phyloP scores from a whole-genome alignment of 2,888 invertebrate genomes.

The Drosophila affinis region DNA sequence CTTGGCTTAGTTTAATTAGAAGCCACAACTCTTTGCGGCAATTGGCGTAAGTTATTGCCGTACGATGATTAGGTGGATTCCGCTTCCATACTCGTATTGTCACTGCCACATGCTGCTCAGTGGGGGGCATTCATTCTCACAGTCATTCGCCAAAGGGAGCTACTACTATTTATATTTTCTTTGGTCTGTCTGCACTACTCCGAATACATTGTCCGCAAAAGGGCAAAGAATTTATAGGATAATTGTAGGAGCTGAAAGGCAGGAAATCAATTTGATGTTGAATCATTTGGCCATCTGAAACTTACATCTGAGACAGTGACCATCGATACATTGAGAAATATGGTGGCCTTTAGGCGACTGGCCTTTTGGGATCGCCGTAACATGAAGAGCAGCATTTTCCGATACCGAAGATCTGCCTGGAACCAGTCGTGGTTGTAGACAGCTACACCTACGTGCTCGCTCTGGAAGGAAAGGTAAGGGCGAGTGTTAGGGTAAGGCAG shows the following conservation, averaged over 20 bases:
- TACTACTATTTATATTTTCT: no score
- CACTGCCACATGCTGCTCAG: slow-evolving; percentile 55
- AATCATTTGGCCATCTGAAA: neutral
- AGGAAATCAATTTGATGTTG: neutral
- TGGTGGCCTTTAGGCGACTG: slow-evolving; percentile 71
- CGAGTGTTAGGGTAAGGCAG: neutral
- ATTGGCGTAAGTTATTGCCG: slow-evolving; percentile 72
- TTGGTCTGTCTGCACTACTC: slow-evolving; percentile 41
- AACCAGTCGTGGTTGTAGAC: slow-evolving; percentile 80
- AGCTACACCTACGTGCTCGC: slow-evolving; percentile 70
- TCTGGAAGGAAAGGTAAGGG: slow-evolving; percentile 52
- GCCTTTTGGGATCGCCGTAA: slow-evolving; percentile 76
- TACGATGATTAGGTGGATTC: slow-evolving; percentile 66
- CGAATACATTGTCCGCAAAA: slow-evolving; percentile 79
- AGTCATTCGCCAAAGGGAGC: neutral
- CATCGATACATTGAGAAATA: slow-evolving; percentile 72
- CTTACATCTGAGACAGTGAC: slow-evolving; percentile 77
- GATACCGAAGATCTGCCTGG: slow-evolving; percentile 64
- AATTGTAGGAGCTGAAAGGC: slow-evolving; percentile 76
- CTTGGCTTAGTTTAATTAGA: slow-evolving; percentile 73
- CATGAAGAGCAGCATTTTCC: slow-evolving; percentile 74
- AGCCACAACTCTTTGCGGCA: slow-evolving; percentile 55
- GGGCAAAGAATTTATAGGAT: slow-evolving; percentile 81
- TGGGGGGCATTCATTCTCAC: neutral
- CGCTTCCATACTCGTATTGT: slow-evolving; percentile 34